Base-by-base conservation (phyloP, 2,888 invertebrate species). In the Pseudococcus jackbeardsleyi region DNA sequence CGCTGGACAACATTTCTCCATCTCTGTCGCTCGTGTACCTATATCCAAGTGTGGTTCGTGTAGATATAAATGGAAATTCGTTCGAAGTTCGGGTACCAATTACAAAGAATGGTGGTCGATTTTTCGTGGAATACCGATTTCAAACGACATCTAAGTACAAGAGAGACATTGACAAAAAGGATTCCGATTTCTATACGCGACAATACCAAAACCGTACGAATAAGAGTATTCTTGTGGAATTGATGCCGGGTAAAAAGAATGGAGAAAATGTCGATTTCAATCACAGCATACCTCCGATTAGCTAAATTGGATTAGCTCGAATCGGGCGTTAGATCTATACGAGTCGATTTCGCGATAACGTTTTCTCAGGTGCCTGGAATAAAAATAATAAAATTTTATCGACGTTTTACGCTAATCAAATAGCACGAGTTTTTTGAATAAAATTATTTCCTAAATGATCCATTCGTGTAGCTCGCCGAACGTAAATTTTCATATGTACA, bases 311-410 rank as follows among this genome's bases (percentile, higher is more conserved):
- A 77, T 77, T 77, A 77, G 6, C 15, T 39, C 77, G 77, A 77
- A 72, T 72, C 33, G 5, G 11, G 77, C 15, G 72, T 72, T 17
- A 26, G 33, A 33, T 72, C 26, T 72, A 26, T 19, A 42, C 39
- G 17, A 39, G 77, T 64, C 9, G 64, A 64, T 64, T 64, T 39
- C 39, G 39, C 39, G 39, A 77, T 39, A 39, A 77, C 33, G 33
- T 12, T 77, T 77, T 19, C 22, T 11, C 26, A 6, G 26, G 2
- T 33, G 26, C 26, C 26, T 33, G 26, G 15, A 77, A 39, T 39
- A 77, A 77, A 77, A 77, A 77, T 77, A 39, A 77, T 77, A 77
- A 77, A 77, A 77, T 77, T 77, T 77, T 77, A 77, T 77, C 77
- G 77, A 77, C 77, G 39, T 77, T 77, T 39, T 39, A 77, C 77